Percentiles rank a stretch among this genome's conserved stretches.
Evolutionary conservation across 2,113 vertebrate species (phyloP).

Genomic region (Mesembrinibis cayennensis): DNA sequence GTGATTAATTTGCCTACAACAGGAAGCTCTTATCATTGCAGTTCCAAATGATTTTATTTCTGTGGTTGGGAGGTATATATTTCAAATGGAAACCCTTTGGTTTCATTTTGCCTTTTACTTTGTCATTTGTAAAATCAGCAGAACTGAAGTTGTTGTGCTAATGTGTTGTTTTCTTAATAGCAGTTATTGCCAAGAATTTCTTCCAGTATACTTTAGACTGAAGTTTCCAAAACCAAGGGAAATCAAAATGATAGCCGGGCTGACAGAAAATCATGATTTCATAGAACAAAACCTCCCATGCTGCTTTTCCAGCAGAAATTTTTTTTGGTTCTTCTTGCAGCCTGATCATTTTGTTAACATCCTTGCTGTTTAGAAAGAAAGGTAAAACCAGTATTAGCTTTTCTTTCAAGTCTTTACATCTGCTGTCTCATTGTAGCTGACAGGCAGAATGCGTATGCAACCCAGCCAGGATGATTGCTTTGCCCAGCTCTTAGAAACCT

Average conservation of each 20-base stretch:
- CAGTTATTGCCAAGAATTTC: background rate
- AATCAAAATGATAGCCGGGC: background rate
- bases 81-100: background rate
- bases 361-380: background rate
- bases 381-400: background rate
- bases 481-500: background rate
- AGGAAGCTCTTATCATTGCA: background rate
- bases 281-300: background rate
- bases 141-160: background rate
- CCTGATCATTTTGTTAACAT: background rate
- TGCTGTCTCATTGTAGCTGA: background rate
- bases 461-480: rapidly evolving
- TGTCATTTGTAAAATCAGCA: background rate
- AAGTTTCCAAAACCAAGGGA: background rate
- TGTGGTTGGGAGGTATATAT: background rate
- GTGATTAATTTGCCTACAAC: background rate
- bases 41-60: background rate
- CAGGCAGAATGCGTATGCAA: background rate
- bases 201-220: background rate
- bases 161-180: background rate
- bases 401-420: background rate
- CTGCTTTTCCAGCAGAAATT: background rate
- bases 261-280: background rate
- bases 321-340: background rate
- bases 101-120: background rate